Evolutionary conservation across 2,888 invertebrate genomes (phyloP).

Genomic region (Synanthedon vespiformis): DNA sequence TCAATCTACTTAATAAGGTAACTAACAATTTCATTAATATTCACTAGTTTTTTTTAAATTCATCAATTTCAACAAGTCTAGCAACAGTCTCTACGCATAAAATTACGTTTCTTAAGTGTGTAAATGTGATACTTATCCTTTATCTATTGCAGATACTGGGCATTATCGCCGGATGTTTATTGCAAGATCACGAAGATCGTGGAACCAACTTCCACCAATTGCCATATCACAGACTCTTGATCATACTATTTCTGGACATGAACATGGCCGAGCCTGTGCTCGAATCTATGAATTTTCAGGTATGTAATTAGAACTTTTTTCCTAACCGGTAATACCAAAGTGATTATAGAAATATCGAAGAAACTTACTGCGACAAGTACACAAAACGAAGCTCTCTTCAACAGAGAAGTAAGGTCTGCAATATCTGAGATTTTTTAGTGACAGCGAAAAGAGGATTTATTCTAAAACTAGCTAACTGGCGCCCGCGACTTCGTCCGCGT

Average conservation of each 20-base stretch:
- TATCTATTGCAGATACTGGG: slow-evolving; percentile 73
- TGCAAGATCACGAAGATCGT: slow-evolving; percentile 96
- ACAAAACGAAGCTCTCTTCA: too few species aligned
- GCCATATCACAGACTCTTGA: slow-evolving; percentile 96
- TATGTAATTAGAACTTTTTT: slow-evolving; percentile 20
- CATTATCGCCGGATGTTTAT: slow-evolving; percentile 93
- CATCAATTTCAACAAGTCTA: too few species aligned
- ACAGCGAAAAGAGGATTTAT: too few species aligned
- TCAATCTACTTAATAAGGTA: slow-evolving; percentile 95
- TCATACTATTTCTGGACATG: slow-evolving; percentile 96
- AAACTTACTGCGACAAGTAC: too few species aligned
- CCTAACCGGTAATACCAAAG: not conserved
- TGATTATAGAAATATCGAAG: too few species aligned
- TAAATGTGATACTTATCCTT: too few species aligned
- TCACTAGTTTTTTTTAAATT: not conserved
- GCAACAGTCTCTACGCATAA: too few species aligned
- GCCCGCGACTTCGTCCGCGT: too few species aligned
- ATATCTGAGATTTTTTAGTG: too few species aligned
- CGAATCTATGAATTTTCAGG: slow-evolving; percentile 94
- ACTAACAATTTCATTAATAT: not conserved
- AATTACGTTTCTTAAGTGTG: too few species aligned
- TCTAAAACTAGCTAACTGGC: too few species aligned
- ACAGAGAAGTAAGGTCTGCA: too few species aligned
- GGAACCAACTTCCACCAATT: slow-evolving; percentile 94
- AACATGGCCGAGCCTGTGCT: slow-evolving; percentile 93